A percentile compares a stretch with the other conserved stretches of the same genome.
Evolutionary conservation across 2,888 invertebrate species (phyloP).

Genomic region (Ecdyonurus torrentis): DNA sequence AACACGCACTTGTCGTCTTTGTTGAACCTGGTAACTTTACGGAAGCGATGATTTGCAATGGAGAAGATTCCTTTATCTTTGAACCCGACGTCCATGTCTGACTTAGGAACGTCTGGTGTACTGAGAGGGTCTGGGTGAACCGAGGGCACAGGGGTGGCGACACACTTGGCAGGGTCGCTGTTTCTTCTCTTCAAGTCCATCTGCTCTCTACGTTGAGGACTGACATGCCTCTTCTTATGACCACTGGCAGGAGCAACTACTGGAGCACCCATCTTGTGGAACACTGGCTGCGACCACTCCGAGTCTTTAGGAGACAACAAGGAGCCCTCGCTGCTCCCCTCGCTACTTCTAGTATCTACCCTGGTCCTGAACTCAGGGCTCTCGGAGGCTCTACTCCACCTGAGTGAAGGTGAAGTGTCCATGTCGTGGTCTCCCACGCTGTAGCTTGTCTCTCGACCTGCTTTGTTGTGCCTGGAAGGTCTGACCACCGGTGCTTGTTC

Average conservation of each 20-base stretch:
- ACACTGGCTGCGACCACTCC: background rate
- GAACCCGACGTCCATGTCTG: constrained; percentile 39
- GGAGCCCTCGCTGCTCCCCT: background rate
- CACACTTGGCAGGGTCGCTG: constrained; percentile 45
- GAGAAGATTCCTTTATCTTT: constrained; percentile 42
- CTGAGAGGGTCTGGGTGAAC: background rate
- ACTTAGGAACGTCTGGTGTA: constrained; percentile 23
- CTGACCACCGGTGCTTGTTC: constrained; percentile 4
- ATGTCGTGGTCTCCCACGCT: background rate
- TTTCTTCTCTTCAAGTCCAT: constrained; percentile 46
- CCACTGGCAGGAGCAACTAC: background rate
- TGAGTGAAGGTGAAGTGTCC: background rate
- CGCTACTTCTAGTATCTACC: background rate
- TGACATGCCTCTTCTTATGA: background rate
- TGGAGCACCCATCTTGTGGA: background rate
- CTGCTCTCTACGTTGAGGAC: constrained; percentile 13
- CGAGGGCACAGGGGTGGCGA: background rate
- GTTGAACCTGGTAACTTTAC: constrained; percentile 31
- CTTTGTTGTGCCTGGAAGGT: background rate
- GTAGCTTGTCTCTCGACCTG: constrained; percentile 4
- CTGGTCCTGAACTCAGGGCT: background rate
- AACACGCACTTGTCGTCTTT: constrained; percentile 30
- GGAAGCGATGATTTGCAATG: constrained; percentile 58
- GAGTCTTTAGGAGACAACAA: background rate
- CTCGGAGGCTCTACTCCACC: constrained; percentile 6